A percentile compares a stretch with the other conserved stretches of the same genome.
Evolutionary conservation across 1,140 invertebrate species (phyloP).

Genomic region (Odontomachus brunneus): DNA sequence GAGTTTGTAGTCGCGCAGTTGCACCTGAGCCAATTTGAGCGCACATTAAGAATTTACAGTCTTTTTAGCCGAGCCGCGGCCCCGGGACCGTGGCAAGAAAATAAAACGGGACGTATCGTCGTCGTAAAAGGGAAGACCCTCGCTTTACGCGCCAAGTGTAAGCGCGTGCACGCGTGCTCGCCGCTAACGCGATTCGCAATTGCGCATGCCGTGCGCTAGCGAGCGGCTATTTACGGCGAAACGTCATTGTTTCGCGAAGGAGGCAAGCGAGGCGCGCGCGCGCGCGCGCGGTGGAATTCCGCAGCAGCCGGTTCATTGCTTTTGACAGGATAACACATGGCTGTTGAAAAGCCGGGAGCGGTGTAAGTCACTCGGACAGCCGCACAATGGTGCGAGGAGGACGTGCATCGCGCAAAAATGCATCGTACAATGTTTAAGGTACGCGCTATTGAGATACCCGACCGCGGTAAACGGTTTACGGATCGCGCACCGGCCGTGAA

Average conservation of each 20-base stretch:
- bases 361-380: conserved; percentile 57
- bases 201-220: conserved; percentile 11
- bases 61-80: conserved; percentile 40
- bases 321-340: conserved; percentile 59
- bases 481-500: too few species aligned
- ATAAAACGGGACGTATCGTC: conserved; percentile 45
- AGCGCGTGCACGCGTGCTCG: neutral
- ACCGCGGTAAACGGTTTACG: neutral
- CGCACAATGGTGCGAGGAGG: conserved; percentile 38
- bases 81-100: conserved; percentile 29
- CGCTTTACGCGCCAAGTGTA: conserved; percentile 37
- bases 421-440: conserved; percentile 37
- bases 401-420: conserved; percentile 36
- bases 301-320: conserved; percentile 52
- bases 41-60: conserved; percentile 63
- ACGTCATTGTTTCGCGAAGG: conserved; percentile 58
- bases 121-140: conserved; percentile 42
- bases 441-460: conserved; percentile 15
- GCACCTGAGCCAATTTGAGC: conserved; percentile 67
- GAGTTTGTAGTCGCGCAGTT: conserved; percentile 39
- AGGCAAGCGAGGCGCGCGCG: conserved; percentile 19
- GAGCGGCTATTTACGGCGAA: conserved; percentile 52
- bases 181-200: conserved; percentile 50
- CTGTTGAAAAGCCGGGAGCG: conserved; percentile 47
- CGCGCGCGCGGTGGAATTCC: conserved; percentile 50